These are phyloP conservation scores for Nothobranchius kuhntae DNA, from an alignment of 2,113 vertebrate species.

Conservation along the genomic window DNA sequence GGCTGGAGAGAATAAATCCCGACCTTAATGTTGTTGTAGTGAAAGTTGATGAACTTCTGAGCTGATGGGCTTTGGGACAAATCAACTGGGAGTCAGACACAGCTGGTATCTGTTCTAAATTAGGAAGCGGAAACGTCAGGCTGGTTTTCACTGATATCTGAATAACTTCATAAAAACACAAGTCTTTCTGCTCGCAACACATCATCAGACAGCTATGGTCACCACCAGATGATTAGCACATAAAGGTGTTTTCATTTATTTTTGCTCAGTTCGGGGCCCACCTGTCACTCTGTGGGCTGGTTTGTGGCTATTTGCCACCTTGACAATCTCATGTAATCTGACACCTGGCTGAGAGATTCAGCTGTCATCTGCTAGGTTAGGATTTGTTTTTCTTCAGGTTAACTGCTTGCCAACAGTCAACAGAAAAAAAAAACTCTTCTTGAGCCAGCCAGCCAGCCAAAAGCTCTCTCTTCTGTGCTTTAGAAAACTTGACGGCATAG, in stretches of 20 bases:
- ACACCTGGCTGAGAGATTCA: slow-evolving; percentile 28
- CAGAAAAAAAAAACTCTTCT: slow-evolving; percentile 25
- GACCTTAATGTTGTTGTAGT: not conserved
- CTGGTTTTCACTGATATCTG: not conserved
- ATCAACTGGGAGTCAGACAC: not conserved
- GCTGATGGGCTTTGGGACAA: not conserved
- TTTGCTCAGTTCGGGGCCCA: slow-evolving; percentile 1
- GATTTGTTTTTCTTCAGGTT: slow-evolving; percentile 45
- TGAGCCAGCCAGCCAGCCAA: slow-evolving; percentile 41
- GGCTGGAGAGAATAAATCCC: not conserved
- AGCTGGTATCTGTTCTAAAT: not conserved
- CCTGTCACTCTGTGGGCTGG: not conserved
- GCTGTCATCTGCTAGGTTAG: slow-evolving; percentile 35
- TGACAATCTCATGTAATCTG: slow-evolving; percentile 30
- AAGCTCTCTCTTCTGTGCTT: slow-evolving; percentile 30
- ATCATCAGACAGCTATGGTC: not conserved
- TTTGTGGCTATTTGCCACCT: slow-evolving; percentile 11
- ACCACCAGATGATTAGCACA: not conserved
- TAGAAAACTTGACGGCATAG: slow-evolving; percentile 39
- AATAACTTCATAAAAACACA: not conserved
- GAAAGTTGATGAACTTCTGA: not conserved
- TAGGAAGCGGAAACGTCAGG: not conserved
- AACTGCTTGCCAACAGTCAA: slow-evolving; percentile 30
- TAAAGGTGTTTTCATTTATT: not conserved
- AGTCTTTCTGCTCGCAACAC: not conserved